A percentile compares a stretch with the other conserved stretches of the same genome.
phyloP scores from a whole-genome alignment of 2,888 invertebrate species.

The Pseudococcus viburni region DNA sequence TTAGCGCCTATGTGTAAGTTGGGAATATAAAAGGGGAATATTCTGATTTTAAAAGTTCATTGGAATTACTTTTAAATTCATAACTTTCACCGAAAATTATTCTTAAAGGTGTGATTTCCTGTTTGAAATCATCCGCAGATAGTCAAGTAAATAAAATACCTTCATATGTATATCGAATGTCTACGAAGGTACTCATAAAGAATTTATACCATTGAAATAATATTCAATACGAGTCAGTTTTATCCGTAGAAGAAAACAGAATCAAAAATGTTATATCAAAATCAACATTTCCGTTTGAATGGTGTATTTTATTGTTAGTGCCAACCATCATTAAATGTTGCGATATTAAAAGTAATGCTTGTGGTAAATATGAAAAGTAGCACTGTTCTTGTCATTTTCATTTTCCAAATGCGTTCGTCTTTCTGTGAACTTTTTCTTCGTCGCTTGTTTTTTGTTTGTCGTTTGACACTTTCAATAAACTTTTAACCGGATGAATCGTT shows the following conservation, averaged over 20 bases:
- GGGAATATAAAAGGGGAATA: not conserved
- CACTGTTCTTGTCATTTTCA: conserved; percentile 52
- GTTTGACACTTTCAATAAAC: conserved; percentile 39
- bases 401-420: conserved; percentile 48
- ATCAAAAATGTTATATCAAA: conserved; percentile 3
- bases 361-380: conserved; percentile 50
- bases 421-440: conserved; percentile 11
- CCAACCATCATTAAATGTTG: conserved; percentile 48
- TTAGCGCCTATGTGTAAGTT: not conserved
- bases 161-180: no score
- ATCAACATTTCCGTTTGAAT: conserved; percentile 27
- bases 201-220: no score
- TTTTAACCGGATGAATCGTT: conserved; percentile 25
- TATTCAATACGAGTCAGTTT: not conserved
- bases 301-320: conserved; percentile 9
- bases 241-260: not conserved
- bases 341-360: conserved; percentile 38
- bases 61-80: no score
- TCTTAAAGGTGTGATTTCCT: no score
- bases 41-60: not conserved
- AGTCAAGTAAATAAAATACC: no score
- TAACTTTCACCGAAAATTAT: no score
- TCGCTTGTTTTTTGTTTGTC: conserved; percentile 23
- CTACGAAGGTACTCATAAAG: no score
- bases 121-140: no score